phyloP scores from a whole-genome alignment of 2,888 invertebrate species.

The Latrodectus elegans region DNA sequence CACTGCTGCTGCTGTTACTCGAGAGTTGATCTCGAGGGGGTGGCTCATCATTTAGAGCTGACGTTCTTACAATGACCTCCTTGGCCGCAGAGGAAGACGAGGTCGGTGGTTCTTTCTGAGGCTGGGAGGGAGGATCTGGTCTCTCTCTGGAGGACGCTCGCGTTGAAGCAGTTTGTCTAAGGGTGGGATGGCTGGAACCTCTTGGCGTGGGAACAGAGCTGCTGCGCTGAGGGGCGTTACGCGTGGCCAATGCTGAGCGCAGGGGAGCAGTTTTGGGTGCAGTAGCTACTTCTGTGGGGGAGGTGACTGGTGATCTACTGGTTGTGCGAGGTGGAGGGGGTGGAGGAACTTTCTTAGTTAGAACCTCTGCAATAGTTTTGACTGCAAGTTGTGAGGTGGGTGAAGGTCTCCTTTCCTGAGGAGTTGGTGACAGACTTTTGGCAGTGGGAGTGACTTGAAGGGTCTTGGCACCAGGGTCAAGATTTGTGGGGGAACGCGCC shows the following conservation, averaged over 20 bases:
- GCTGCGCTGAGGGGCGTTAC: conserved; percentile 68
- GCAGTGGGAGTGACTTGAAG: conserved; percentile 30
- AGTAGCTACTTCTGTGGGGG: conserved; percentile 41
- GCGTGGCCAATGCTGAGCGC: conserved; percentile 43
- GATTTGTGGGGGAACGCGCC: conserved; percentile 43
- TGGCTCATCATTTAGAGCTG: conserved; percentile 70
- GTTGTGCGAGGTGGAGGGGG: conserved; percentile 68
- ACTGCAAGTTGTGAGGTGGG: conserved; percentile 53
- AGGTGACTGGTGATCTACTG: conserved; percentile 61
- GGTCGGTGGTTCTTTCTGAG: neutral
- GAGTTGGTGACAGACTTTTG: conserved; percentile 64
- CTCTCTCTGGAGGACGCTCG: conserved; percentile 51
- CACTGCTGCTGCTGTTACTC: conserved; percentile 77
- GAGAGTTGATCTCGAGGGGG: conserved; percentile 64
- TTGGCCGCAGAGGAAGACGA: conserved; percentile 6
- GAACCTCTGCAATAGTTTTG: conserved; percentile 37
- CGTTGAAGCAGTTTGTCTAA: conserved; percentile 61
- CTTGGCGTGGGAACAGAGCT: conserved; percentile 70
- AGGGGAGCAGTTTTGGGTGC: conserved; percentile 24
- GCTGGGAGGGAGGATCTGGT: conserved; percentile 42
- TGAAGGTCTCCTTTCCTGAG: conserved; percentile 41
- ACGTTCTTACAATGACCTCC: conserved; percentile 69
- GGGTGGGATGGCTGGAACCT: conserved; percentile 44
- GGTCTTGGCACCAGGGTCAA: conserved; percentile 41
- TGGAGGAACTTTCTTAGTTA: conserved; percentile 64